Conservation (phyloP, 1,140 invertebrate genomes). For the Drosophila sproati region DNA sequence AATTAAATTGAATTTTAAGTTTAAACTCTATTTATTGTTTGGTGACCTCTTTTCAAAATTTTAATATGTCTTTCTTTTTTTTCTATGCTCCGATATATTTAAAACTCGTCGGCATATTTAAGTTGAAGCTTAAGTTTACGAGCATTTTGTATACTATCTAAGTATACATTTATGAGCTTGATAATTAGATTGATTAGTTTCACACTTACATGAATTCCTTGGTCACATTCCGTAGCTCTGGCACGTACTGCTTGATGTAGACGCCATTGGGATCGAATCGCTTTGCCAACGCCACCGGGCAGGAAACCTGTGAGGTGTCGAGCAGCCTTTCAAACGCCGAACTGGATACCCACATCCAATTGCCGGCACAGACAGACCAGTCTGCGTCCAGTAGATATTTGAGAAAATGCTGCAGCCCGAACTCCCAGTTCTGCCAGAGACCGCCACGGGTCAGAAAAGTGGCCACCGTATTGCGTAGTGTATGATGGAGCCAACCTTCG, state of each 20-base stretch:
- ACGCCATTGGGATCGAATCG: slow-evolving; percentile 89
- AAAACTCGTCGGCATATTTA: no score
- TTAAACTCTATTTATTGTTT: no score
- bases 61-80: no score
- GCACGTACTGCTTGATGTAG: slow-evolving; percentile 90
- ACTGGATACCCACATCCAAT: slow-evolving; percentile 93
- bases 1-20: no score
- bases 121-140: no score
- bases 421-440: slow-evolving; percentile 90
- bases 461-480: slow-evolving; percentile 89
- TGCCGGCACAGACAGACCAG: slow-evolving; percentile 91
- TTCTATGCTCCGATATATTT: no score
- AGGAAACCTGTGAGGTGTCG: slow-evolving; percentile 88
- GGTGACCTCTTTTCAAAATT: no score
- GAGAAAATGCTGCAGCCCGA: slow-evolving; percentile 88
- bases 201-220: slow-evolving; percentile 87
- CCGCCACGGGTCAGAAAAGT: slow-evolving; percentile 90
- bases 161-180: background rate
- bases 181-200: background rate
- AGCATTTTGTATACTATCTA: no score
- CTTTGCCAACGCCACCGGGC: slow-evolving; percentile 88
- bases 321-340: slow-evolving; percentile 89
- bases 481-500: slow-evolving; percentile 89
- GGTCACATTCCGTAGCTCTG: slow-evolving; percentile 88
- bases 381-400: slow-evolving; percentile 90